Base-by-base conservation (phyloP, 2,113 vertebrate genomes). In the Alligator sinensis region DNA sequence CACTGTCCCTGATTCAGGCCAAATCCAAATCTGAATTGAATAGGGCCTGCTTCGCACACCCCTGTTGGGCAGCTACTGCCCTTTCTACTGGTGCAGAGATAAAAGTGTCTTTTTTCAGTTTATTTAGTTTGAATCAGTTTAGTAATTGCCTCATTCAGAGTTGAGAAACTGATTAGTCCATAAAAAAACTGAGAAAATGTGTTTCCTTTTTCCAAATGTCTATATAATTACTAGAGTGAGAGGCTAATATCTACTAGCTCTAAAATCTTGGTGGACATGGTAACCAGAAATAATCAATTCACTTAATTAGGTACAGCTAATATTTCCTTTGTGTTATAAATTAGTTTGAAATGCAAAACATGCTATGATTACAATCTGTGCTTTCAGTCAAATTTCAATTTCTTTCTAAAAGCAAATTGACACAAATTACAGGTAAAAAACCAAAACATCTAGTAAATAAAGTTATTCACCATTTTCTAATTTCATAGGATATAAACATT, bases 101-200 rank as follows among this genome's bases (percentile, higher is more conserved):
- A 70, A 47, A 80, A 80, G 78, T 75, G 79, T 82, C 88, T 82
- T 77, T 77, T 94, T 96, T 94, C 25, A 55, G 34, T 92, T 91
- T 84, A 47, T 87, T 64, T 62, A 90, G 55, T 77, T 94, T 66
- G 88, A 87, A 88, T 86, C 72, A 80, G 27, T 80, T 91, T 84
- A 83, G 84, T 58, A 90, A 70, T 77, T 86, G 68, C 30, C 66
- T 94, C 61, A 54, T 88, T 95, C 83, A 91, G 82, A 92, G 88
- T 81, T 90, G 34, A 19, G 79, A 84, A 87, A 80, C 30, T 74
- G 88, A 55, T 57, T 47, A 92, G 77, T 84, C 77, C 81, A 91
- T 91, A 47, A 62, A 88, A 84, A 93, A 82, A 90, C 25, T 86
- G 92, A 91, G 66, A 84, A 82, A 95, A 88, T 11, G 11, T 75